Evolutionary conservation across 1,140 invertebrate genomes (phyloP).

Genomic region (Tribolium madens): DNA sequence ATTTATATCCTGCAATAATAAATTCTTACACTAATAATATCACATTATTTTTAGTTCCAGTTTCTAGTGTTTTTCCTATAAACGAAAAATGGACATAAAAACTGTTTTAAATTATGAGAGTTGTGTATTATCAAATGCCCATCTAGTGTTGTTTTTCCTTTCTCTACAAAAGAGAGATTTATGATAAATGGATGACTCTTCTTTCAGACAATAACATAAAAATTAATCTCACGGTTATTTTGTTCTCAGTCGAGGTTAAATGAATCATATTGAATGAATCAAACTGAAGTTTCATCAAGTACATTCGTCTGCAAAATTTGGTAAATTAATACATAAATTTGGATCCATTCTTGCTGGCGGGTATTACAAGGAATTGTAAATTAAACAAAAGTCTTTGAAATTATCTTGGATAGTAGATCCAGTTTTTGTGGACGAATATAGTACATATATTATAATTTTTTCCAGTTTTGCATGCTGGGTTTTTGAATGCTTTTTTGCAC

Average conservation of each 20-base stretch:
- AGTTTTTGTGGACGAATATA: not conserved
- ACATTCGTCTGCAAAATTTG: not conserved
- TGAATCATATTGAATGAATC: too few relatives aligned
- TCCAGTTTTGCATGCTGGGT: not conserved
- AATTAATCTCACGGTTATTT: conserved; percentile 11
- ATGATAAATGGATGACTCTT: conserved; percentile 21
- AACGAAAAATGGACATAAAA: too few relatives aligned
- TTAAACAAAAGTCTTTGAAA: not conserved
- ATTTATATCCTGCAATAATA: conserved; percentile 17
- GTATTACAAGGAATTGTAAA: not conserved
- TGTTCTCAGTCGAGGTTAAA: not conserved
- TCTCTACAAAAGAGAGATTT: not conserved
- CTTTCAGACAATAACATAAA: conserved; percentile 1
- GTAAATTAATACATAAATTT: not conserved
- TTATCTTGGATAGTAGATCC: not conserved
- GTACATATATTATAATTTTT: not conserved
- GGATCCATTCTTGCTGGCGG: not conserved
- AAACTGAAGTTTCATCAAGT: not conserved
- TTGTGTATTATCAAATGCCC: not conserved
- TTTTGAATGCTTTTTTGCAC: too few relatives aligned
- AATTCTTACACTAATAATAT: conserved; percentile 23
- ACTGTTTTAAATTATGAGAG: conserved; percentile 1
- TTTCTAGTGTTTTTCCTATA: not conserved
- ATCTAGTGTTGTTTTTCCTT: conserved; percentile 4
- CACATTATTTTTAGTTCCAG: conserved; percentile 15